phyloP scores from a whole-genome alignment of 2,113 vertebrate species.

The Dendrocopos noguchii region DNA sequence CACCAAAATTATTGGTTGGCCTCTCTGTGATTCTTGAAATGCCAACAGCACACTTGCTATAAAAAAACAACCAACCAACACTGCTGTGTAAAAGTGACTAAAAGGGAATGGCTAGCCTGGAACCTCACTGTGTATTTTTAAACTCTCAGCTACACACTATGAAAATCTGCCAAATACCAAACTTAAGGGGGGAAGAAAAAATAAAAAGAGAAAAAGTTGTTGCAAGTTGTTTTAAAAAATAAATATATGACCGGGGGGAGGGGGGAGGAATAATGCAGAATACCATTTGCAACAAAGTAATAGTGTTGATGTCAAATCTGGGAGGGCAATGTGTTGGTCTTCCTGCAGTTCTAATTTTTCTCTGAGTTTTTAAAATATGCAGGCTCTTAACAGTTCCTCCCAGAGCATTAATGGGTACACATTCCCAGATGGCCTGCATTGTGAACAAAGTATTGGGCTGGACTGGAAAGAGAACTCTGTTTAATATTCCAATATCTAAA shows the following conservation, averaged over 20 bases:
- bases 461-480: slow-evolving; percentile 44
- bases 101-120: slow-evolving; percentile 68
- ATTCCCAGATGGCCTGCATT: not conserved
- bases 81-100: slow-evolving; percentile 69
- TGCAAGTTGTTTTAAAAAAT: not conserved
- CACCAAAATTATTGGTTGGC: slow-evolving; percentile 74
- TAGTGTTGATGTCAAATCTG: not conserved
- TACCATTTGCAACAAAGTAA: not conserved
- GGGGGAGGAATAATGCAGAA: not conserved
- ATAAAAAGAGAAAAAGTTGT: not conserved
- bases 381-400: slow-evolving; percentile 19
- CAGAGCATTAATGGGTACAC: slow-evolving; percentile 4
- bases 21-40: slow-evolving; percentile 81
- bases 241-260: not conserved
- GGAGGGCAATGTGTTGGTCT: not conserved
- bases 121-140: slow-evolving; percentile 31
- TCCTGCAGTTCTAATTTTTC: slow-evolving; percentile 33
- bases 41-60: slow-evolving; percentile 62
- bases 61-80: slow-evolving; percentile 69
- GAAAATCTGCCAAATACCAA: not conserved
- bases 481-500: slow-evolving; percentile 49
- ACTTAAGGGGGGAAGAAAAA: not conserved
- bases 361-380: slow-evolving; percentile 47
- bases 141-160: not conserved
- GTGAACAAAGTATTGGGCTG: not conserved